Percentiles rank a stretch among this genome's conserved stretches.
Evolutionary conservation across 2,113 vertebrate species (phyloP).

Genomic region (Dendropsophus ebraccatus): DNA sequence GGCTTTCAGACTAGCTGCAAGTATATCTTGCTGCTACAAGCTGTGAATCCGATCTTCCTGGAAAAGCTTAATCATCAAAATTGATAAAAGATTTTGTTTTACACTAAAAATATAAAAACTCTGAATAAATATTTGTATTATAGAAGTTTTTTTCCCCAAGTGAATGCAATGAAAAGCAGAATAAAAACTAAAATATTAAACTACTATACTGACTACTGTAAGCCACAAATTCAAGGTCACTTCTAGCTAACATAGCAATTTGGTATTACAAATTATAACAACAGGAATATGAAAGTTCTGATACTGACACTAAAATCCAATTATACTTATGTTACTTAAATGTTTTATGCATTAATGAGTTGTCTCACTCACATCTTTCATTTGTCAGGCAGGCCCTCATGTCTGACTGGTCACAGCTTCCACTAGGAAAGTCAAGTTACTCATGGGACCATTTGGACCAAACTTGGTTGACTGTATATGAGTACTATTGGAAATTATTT

Average conservation of each 20-base stretch:
- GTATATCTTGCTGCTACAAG: conserved; percentile 73
- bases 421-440: too few relatives aligned
- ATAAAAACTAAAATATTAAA: background rate
- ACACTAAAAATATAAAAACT: conserved; percentile 33
- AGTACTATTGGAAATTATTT: too few relatives aligned
- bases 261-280: background rate
- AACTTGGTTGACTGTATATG: too few relatives aligned
- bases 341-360: too few relatives aligned
- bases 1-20: conserved; percentile 77
- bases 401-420: too few relatives aligned
- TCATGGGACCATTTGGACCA: too few relatives aligned
- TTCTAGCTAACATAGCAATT: background rate
- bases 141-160: background rate
- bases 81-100: conserved; percentile 43
- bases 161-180: background rate
- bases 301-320: conserved; percentile 60
- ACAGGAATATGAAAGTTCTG: background rate
- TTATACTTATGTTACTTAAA: too few relatives aligned
- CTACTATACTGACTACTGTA: background rate
- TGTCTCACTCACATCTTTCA: too few relatives aligned
- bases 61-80: conserved; percentile 55
- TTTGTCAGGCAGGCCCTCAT: too few relatives aligned
- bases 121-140: conserved; percentile 48
- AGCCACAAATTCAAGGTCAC: background rate
- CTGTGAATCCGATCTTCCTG: conserved; percentile 76